These are phyloP conservation scores for Actinia equina DNA, from an alignment of 64 coral and sea anemone species.

Conservation along the genomic window DNA sequence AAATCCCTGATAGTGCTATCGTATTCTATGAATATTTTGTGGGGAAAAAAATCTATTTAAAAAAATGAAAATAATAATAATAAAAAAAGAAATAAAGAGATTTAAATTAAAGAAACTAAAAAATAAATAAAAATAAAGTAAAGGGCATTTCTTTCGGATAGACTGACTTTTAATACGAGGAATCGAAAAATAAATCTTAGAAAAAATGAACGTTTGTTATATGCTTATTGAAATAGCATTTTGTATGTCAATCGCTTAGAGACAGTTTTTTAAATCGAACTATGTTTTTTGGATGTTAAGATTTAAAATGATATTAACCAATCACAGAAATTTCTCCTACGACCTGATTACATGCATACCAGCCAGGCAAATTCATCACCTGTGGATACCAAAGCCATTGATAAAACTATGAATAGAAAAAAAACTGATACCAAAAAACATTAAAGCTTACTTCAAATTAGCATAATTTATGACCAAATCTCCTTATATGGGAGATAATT, in stretches of 20 bases:
- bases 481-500: constrained; percentile 54
- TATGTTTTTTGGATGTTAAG: constrained; percentile 54
- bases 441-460: constrained; percentile 50
- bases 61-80: too few relatives aligned
- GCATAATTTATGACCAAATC: constrained; percentile 48
- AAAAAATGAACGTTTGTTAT: background rate
- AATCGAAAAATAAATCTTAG: too few relatives aligned
- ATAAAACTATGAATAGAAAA: constrained; percentile 21
- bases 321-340: constrained; percentile 50
- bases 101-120: background rate
- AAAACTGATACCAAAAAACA: constrained; percentile 39
- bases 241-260: background rate
- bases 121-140: background rate
- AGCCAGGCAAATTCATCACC: constrained; percentile 82
- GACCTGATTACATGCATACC: constrained; percentile 68
- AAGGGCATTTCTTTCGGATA: background rate
- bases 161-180: too few relatives aligned
- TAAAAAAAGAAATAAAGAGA: too few relatives aligned
- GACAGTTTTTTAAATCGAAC: constrained; percentile 1
- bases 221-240: background rate
- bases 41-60: too few relatives aligned
- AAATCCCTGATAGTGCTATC: too few relatives aligned
- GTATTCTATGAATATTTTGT: too few relatives aligned
- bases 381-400: constrained; percentile 48
- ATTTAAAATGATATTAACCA: constrained; percentile 37